Evolutionary conservation across 2,113 vertebrate species (phyloP).

Genomic region (Serilophus lunatus): DNA sequence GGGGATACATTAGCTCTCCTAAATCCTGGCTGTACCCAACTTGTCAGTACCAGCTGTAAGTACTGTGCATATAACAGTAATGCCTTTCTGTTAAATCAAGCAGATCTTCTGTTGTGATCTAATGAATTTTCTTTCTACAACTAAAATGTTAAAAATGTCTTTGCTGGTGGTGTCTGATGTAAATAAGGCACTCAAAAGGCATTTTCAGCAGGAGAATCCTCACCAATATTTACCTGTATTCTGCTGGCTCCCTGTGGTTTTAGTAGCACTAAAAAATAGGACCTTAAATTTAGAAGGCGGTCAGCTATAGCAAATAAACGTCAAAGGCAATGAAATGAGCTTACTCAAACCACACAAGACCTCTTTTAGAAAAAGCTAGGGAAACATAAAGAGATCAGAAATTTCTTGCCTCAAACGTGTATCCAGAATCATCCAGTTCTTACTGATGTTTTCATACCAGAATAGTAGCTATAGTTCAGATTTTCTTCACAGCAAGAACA

Average conservation of each 20-base stretch:
- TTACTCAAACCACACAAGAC: background rate
- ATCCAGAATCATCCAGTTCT: background rate
- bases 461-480: background rate
- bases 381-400: background rate
- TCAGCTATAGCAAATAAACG: background rate
- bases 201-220: background rate
- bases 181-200: background rate
- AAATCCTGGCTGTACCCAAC: background rate
- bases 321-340: constrained; percentile 6
- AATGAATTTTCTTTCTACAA: background rate
- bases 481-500: background rate
- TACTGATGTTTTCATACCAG: background rate
- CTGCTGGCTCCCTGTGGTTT: background rate
- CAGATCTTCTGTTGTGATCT: background rate
- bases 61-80: background rate
- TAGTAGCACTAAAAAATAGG: background rate
- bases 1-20: background rate
- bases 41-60: background rate
- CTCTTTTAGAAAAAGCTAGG: background rate
- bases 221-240: background rate
- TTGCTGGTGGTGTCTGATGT: background rate
- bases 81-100: background rate
- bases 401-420: background rate
- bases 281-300: background rate
- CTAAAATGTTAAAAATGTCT: background rate